phyloP scores from a whole-genome alignment of 2,113 vertebrate genomes.

The Strix aluco region DNA sequence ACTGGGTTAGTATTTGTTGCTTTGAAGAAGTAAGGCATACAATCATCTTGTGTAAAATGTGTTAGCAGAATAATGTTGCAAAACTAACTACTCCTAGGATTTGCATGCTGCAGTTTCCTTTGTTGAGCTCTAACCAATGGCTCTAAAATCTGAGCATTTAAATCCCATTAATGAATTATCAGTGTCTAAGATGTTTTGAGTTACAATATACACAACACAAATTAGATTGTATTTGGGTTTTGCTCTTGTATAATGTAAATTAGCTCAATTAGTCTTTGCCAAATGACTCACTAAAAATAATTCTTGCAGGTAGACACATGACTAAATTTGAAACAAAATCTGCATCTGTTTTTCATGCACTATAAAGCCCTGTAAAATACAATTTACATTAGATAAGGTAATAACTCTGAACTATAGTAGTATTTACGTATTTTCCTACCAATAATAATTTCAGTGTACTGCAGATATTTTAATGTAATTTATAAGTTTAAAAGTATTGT shows the following conservation, averaged over 20 bases:
- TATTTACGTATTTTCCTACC: not conserved
- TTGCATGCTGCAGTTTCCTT: not conserved
- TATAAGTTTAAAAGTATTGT: not conserved
- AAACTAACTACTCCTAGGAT: not conserved
- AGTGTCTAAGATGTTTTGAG: not conserved
- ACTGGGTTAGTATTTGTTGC: not conserved
- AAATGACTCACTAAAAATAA: conserved; percentile 12
- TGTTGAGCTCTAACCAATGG: not conserved
- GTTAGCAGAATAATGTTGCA: not conserved
- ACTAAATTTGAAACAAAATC: not conserved
- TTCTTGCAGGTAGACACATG: not conserved
- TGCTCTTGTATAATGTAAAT: not conserved
- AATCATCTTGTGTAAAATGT: not conserved
- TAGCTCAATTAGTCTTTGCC: conserved; percentile 13
- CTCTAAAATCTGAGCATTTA: not conserved
- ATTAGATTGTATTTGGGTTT: not conserved
- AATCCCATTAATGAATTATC: conserved; percentile 5
- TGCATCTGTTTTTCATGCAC: not conserved
- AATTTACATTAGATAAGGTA: not conserved
- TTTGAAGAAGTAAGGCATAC: not conserved
- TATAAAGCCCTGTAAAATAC: not conserved
- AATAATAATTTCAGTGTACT: not conserved
- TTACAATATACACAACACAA: not conserved
- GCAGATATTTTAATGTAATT: not conserved
- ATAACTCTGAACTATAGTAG: not conserved